Base-by-base conservation (phyloP, 2,888 invertebrate genomes). In the Serrognathus titanus region DNA sequence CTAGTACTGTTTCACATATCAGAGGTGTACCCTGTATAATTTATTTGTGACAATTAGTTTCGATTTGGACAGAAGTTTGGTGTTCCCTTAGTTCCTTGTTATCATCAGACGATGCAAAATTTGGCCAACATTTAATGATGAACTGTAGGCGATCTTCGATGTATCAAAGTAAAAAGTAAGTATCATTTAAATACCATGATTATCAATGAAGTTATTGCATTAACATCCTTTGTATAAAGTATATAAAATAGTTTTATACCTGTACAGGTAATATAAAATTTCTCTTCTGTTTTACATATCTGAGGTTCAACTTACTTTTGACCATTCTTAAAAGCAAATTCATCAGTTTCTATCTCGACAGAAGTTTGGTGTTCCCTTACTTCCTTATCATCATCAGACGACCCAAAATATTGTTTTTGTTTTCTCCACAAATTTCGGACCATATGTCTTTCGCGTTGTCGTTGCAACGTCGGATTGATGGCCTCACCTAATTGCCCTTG, bases 351-450 rank as follows among this genome's bases (percentile, higher is more conserved):
- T 74, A 93, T 88, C 75, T 93, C 82, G 75, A 93, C 92, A 71
- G 91, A 90, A 69, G 93, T 92, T 76, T 92, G 89, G 64, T 86
- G 83, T 53, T 73, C 72, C 58, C 69, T 72, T 49, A 69, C 53
- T 48, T 71, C 71, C 62, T 65, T 67, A 59, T 66, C 57, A 77
- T 63, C 62, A 55, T 80, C 82, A 69, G 81, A 79, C 66, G 80
- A 81, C 69, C 82, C 81, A 67, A 82, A 80, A 65, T 82, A 84
- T 69, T 87, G 86, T 75, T 86, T 86, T 79, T 92, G 93, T 77
- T 92, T 90, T 63, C 94, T 86, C 93, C 94, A 97, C 68, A 95
- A 94, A 78, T 92, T 91, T 80, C 97, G 97, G 72, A 97, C 96
- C 60, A 96, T 85, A 80, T 95, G 96, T 78, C 96, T 95, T 79